Evolutionary conservation across 2,888 invertebrate species (phyloP), one percentile per base, ranked within the genome.

Genomic region (Tetragonisca angustula): DNA sequence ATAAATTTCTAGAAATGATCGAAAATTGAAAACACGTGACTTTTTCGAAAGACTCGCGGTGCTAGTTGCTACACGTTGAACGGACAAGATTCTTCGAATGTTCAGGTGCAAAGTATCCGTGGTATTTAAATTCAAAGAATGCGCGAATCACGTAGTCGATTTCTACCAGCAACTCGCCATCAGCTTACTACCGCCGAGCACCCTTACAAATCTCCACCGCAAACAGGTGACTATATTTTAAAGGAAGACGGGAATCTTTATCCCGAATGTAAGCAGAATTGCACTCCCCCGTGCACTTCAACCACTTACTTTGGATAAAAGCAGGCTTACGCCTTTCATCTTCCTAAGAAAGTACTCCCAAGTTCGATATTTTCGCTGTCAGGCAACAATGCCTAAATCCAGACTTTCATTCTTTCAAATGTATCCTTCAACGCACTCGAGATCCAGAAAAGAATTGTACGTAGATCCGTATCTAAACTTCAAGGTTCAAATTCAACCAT

Each of bases 191-290:
- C n/a, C 50, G 73, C 62, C 27, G 43, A n/a, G 52, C 52, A 62
- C 24, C 43, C 59, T 59, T 62, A 50, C 73, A 36, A 73, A 73
- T 72, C 72, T 49, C 50, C 50, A 50, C n/a, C 32, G 62, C 73
- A 73, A 73, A 73, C 73, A 62, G 32, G 50, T n/a, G 62, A 50
- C 62, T 50, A 32, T 62, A 73, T 64, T 73, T 73, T n/a, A 73
- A 62, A 50, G 17, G 32, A 9, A 32, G 73, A 17, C 21, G 17
- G 50, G 27, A 36, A 32, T 72, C 72, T 49, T 43, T 61, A 72
- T 72, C 59, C 72, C 5, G 21, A 61, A 72, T 49, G 72, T 61
- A 61, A 72, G 61, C 61, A 49, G 61, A 49, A 49, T 27, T 24
- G 32, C 19, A 17, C 59, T 17, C 19, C 49, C 43, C 24, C 9